Percentiles rank a stretch among this genome's conserved stretches.
These are phyloP conservation scores for Lepus americanus DNA, from an alignment of 2,113 vertebrate species.

Conservation along the genomic window DNA sequence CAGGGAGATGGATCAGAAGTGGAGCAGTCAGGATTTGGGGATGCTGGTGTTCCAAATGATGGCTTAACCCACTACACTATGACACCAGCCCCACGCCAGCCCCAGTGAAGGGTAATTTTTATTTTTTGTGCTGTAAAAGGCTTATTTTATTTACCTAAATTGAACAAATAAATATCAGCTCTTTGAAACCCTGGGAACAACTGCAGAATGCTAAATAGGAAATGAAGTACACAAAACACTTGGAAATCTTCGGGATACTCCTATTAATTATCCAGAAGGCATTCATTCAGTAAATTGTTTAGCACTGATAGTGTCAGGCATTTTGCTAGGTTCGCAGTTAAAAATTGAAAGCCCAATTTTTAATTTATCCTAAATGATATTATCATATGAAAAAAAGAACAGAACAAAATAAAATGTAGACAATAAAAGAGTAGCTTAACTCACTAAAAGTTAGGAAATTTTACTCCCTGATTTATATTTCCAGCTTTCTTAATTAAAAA, in stretches of 20 bases:
- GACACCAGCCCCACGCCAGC: no score
- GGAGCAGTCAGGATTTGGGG: no score
- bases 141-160: conserved; percentile 29
- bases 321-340: conserved; percentile 46
- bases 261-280: conserved; percentile 43
- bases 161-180: conserved; percentile 40
- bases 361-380: background rate
- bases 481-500: conserved; percentile 47
- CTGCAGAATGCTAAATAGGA: conserved; percentile 19
- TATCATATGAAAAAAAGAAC: background rate
- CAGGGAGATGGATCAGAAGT: no score
- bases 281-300: conserved; percentile 31
- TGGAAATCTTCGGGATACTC: conserved; percentile 16
- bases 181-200: conserved; percentile 14
- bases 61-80: no score
- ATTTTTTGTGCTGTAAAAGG: background rate
- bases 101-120: conserved; percentile 16
- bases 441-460: conserved; percentile 18
- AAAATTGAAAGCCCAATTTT: background rate
- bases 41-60: no score
- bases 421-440: background rate
- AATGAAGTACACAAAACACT: background rate
- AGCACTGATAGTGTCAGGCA: background rate
- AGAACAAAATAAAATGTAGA: background rate
- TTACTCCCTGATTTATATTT: background rate